Base-by-base conservation (phyloP, 2,888 invertebrate genomes). In the Molanna angustata region DNA sequence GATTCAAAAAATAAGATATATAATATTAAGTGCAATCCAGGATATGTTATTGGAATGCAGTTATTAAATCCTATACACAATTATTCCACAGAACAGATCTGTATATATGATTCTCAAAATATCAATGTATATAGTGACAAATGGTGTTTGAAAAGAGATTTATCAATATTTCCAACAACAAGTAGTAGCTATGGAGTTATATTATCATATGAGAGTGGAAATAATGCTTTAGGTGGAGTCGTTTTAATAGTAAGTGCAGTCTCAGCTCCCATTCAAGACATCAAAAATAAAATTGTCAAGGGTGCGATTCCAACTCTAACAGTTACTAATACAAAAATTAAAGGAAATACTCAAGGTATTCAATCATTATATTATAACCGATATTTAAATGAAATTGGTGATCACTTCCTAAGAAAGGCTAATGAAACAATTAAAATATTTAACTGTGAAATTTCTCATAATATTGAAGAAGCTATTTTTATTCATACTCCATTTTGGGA, bases 41-140 rank as follows among this genome's bases (percentile, higher is more conserved):
- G 91, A 3, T 90, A 86, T 68, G 91, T 92, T 0, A 80, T 95
- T 44, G 94, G 94, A 4, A 82, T 96, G 39, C 93, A 95, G 69
- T 80, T 96, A 13, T 71, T 96, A 3, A 95, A 94, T 72, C 94
- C 94, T 1, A 88, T 94, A 54, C 89, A 91, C 62, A 90, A 90
- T 66, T 83, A 88, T 55, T 93, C 92, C 47, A 86, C 90, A 0
- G 96, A 96, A 73, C 80, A 82, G 61, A 86, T 96, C 52, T 79
- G 83, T 32, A 82, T 94, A 46, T 82, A 87, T 60, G 91, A 94
- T 67, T 84, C 88, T 0, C 83, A 85, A 62, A 82, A 81, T 45
- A 79, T 83, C 46, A 82, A 84, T 56, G 74, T 76, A 50, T 76
- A 76, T 17, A 83, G 85, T 16, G 82, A 83, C 44, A 69, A 82